Conservation (phyloP, 1,140 invertebrate genomes). For the Caligus rogercresseyi region DNA sequence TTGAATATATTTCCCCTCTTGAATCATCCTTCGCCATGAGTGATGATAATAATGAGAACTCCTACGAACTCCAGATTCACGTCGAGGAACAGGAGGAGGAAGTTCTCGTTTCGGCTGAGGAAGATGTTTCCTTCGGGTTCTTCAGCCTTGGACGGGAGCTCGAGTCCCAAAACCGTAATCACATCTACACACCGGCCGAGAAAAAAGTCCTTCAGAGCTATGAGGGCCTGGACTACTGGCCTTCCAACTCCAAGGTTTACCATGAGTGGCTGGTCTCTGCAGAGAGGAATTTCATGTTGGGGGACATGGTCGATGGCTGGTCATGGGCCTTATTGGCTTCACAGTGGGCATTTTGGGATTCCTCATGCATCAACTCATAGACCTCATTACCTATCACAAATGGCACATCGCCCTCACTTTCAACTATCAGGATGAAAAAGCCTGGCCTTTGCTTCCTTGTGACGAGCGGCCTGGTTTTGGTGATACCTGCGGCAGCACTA, state of each 20-base stretch:
- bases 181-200: conserved; percentile 30
- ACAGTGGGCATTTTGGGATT: conserved; percentile 30
- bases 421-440: conserved; percentile 24
- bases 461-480: background rate
- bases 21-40: too few relatives aligned
- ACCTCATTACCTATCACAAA: conserved; percentile 28
- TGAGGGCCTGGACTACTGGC: conserved; percentile 32
- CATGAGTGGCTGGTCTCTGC: conserved; percentile 30
- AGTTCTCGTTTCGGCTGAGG: background rate
- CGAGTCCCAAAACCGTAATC: conserved; percentile 23
- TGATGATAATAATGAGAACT: background rate
- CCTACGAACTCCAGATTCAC: background rate
- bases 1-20: too few relatives aligned
- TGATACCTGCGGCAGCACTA: background rate
- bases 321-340: conserved; percentile 32
- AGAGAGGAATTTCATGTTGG: conserved; percentile 9
- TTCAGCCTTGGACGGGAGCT: background rate
- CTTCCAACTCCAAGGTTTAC: conserved; percentile 30
- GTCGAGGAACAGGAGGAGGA: background rate
- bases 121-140: background rate
- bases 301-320: conserved; percentile 28
- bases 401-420: conserved; percentile 28
- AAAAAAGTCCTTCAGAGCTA: conserved; percentile 28
- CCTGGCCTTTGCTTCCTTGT: conserved; percentile 24
- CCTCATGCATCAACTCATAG: conserved; percentile 31